Base-by-base conservation (phyloP, 2,888 invertebrate species). In the Epicampocera succincta region DNA sequence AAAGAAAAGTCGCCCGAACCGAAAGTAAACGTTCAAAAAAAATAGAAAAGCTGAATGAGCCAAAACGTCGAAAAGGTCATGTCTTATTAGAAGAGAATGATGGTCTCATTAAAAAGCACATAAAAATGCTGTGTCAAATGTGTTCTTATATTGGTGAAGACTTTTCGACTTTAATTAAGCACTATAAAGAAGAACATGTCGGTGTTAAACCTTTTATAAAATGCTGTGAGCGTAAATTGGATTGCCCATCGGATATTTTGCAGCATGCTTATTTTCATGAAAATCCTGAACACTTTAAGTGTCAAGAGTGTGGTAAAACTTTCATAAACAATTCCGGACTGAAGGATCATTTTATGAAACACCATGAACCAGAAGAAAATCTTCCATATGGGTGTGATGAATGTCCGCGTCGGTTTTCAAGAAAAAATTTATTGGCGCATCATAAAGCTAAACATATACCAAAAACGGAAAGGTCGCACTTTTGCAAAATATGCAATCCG, bases 181-280 rank as follows among this genome's bases (percentile, higher is more conserved):
- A 91, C 75, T 91, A 89, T 61, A 87, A 88, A 66, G 86, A 85
- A 0, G 83, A 85, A 1, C 91, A 91, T 77, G 85, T 84, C 1
- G 85, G 84, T 33, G 85, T 86, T 3, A 86, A 87, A 11, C 88
- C 88, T 0, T 90, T 87, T 80, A 86, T 91, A 0, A 86, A 88
- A 44, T 91, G 91, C 63, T 91, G 91, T 58, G 89, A 90, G 1
- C 88, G 89, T 0, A 91, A 91, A 80, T 85, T 90, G 0, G 89
- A 88, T 61, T 89, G 90, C 75, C 87, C 90, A 17, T 88, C 89
- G 12, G 85, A 88, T 0, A 85, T 91, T 13, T 87, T 91, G 2
- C 90, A 91, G 63, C 91, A 91, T 80, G 90, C 90, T 2, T 86
- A 89, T 17, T 87, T 88, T n/a, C 91, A 91, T 78, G 85, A 90